These are phyloP conservation scores for Scleropages formosus DNA, from an alignment of 2,797 vertebrate genomes.

Conservation along the genomic window DNA sequence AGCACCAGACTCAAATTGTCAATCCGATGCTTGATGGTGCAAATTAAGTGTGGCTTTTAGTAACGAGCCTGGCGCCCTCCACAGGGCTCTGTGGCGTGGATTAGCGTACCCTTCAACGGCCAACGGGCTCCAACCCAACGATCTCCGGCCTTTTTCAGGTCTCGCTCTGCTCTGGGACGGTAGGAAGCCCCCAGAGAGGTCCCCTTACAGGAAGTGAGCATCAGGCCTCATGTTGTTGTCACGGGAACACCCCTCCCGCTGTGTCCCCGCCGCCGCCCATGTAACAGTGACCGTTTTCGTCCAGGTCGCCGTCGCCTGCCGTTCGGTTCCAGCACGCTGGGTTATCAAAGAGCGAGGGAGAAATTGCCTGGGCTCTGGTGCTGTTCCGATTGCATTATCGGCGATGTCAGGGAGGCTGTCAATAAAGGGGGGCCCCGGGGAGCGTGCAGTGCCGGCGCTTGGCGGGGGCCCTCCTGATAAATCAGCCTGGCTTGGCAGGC, in stretches of 20 bases:
- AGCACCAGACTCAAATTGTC: background rate
- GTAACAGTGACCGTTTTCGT: constrained; percentile 73
- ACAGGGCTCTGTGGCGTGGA: background rate
- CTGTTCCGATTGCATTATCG: constrained; percentile 81
- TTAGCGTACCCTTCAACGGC: background rate
- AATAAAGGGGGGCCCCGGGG: constrained; percentile 72
- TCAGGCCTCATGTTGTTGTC: constrained; percentile 59
- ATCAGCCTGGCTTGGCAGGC: constrained; percentile 70
- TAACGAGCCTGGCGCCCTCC: background rate
- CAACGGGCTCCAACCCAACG: background rate
- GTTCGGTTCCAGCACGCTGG: constrained; percentile 68
- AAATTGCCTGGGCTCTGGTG: constrained; percentile 81
- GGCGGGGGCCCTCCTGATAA: constrained; percentile 75
- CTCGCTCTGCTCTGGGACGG: background rate
- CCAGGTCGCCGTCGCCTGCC: constrained; percentile 73
- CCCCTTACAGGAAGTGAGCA: constrained; percentile 17
- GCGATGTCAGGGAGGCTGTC: constrained; percentile 77
- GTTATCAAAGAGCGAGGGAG: constrained; percentile 72
- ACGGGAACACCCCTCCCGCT: constrained; percentile 63
- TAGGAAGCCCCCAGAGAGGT: background rate
- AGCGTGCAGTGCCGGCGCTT: constrained; percentile 69
- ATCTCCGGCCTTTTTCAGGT: background rate
- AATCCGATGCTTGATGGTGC: background rate
- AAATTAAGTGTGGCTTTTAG: background rate
- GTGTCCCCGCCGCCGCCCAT: constrained; percentile 38